Conservation (phyloP, 2,113 vertebrate genomes). For the Myotis davidii region DNA sequence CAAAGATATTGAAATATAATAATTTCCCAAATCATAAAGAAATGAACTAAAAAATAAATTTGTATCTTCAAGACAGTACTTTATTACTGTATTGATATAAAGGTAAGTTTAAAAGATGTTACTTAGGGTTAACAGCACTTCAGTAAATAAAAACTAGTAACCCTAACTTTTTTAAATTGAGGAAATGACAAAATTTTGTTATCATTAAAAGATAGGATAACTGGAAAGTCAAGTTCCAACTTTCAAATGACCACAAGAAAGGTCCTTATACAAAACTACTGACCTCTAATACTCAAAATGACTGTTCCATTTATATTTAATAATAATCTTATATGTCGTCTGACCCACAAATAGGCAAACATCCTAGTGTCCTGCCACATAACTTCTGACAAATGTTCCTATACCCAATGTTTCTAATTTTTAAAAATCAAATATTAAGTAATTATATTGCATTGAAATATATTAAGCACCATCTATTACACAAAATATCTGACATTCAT, state of each 20-base stretch:
- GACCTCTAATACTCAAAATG: constrained; percentile 20
- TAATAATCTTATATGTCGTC: not conserved
- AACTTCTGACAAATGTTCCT: constrained; percentile 13
- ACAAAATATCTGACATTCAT: constrained; percentile 79
- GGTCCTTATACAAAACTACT: constrained; percentile 20
- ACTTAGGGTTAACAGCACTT: not conserved
- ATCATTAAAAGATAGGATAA: not conserved
- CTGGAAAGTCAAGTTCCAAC: constrained; percentile 27
- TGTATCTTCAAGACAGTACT: not conserved
- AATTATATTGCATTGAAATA: not conserved
- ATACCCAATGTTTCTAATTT: not conserved
- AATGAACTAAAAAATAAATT: constrained; percentile 34
- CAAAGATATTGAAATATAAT: not conserved
- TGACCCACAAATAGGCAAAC: not conserved
- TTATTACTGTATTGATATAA: constrained; percentile 2
- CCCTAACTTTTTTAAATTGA: not conserved
- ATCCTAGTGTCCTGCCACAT: not conserved
- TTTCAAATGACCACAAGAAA: constrained; percentile 50
- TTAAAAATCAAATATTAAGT: not conserved
- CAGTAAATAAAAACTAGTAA: constrained; percentile 43
- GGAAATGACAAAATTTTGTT: constrained; percentile 6
- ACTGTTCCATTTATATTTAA: not conserved
- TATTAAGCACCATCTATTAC: constrained; percentile 67
- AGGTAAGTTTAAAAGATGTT: constrained; percentile 4
- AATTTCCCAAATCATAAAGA: constrained; percentile 48